Evolutionary conservation across 1,140 invertebrate genomes (phyloP), one percentile per base, ranked within the genome.

Genomic region (Doryteuthis pealeii): DNA sequence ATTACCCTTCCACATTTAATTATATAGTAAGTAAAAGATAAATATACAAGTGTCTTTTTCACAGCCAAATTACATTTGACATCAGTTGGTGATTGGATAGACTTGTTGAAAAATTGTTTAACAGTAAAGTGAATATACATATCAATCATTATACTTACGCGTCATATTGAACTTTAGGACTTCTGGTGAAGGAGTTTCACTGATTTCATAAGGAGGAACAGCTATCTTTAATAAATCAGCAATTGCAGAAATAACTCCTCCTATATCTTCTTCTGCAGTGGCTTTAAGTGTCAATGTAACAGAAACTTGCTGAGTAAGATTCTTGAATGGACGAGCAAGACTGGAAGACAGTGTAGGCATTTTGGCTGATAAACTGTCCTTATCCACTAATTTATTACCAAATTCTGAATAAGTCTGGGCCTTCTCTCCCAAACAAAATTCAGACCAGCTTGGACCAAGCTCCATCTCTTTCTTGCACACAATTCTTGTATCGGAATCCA

Each of bases 191-290:
- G 86, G 85, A 76, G 83, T 86, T 28, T 83, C 76, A 43, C 82
- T 87, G 49, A 87, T 80, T 78, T 87, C 84, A 76, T 87, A 87
- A 14, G 84, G 84, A 14, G 87, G 86, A 12, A 87, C 83, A 45
- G 95, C 93, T 82, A 98, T 94, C 81, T 96, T 94, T 73, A 98
- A 88, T 80, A 98, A 92, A 85, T 96, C 95, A 6, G 96, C 95
- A 78, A 98, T 91, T 87, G 95, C 93, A 80, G 94, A 91, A 31
- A 99, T 89, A 74, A 98, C 95, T 68, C 94, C 93, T 77, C 94
- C 91, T 79, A 98, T 96, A 86, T 98, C 95, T 89, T 97, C 94
- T 15, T 95, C 94, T 71, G 95, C 94, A 74, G 92, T 92, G 72
- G 94, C 94, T 14, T 94, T 95, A 40, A 97, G 87, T 8, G 96